Evolutionary conservation across 2,888 invertebrate genomes (phyloP), one percentile per base, ranked within the genome.

Genomic region (Parelbella ahira): DNA sequence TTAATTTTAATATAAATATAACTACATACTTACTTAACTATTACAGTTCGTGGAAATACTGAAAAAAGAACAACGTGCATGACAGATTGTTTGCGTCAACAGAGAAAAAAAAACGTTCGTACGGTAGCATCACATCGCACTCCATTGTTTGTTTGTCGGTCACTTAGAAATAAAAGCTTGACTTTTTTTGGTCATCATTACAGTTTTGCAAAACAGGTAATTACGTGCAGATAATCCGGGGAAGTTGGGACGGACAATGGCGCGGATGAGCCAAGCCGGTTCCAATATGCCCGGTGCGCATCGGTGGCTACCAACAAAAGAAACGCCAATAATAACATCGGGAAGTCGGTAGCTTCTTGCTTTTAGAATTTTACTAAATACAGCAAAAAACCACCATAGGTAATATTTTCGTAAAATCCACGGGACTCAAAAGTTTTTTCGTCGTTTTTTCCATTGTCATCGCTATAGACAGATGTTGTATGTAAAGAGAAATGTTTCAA

Each of bases 331-430:
- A 81, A 80, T 77, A 80, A 78, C 75, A 81, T 77, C 77, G 71
- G 58, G 67, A 84, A 84, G 84, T 83, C 83, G 86, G 83, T 83
- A 84, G 86, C 84, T 86, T 84, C 83, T 82, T 78, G 80, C 81
- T 79, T 79, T 78, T 61, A 64, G 60, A 68, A 70, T 69, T 63
- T 68, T 61, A 56, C 60, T 53, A 19, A 36, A 36, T 36, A 13
- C 25, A n/a, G 50, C 63, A 75, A 81, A 82, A 77, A 77, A 67
- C 45, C 46, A 49, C 54, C 49, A 53, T 60, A 62, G 66, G 50
- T 48, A 53, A 23, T 25, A 18, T 36, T 33, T 36, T 36, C 36
- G 18, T n/a, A 19, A 27, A 36, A 25, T 11, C 19, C 24, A 25
- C 47, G 45, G 37, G 28, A 47, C 43, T 11, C 48, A 43, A 44